These are phyloP conservation scores for Onychomys torridus DNA, from an alignment of 2,797 vertebrate genomes.

Conservation along the genomic window DNA sequence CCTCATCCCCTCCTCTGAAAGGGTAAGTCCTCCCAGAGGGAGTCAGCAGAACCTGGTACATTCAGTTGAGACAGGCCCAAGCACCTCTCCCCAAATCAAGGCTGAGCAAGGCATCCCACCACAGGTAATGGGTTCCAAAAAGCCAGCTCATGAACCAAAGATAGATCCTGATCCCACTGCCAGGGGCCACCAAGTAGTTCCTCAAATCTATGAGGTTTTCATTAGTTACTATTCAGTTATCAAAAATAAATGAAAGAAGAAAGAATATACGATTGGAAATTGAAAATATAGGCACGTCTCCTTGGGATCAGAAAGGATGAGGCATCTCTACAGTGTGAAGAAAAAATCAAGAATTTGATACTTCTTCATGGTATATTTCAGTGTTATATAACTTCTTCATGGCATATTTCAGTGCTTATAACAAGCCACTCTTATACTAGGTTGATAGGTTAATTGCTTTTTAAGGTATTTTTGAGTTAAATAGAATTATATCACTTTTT, in stretches of 20 bases:
- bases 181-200: neutral
- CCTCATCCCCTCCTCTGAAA: no score
- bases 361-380: neutral
- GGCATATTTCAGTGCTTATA: neutral
- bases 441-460: neutral
- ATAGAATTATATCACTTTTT: no score
- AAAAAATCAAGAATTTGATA: neutral
- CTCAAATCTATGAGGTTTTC: neutral
- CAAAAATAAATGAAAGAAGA: neutral
- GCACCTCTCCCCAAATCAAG: no score
- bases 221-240: neutral
- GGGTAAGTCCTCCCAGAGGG: no score
- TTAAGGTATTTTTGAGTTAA: no score
- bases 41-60: no score
- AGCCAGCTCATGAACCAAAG: no score
- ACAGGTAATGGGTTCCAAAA: no score
- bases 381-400: neutral
- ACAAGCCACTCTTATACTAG: no score
- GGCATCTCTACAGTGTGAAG: neutral
- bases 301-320: neutral
- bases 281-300: neutral
- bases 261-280: neutral
- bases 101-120: no score
- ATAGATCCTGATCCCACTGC: no score
- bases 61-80: no score